A percentile compares a stretch with the other conserved stretches of the same genome.
These are phyloP conservation scores for Calliopsis andreniformis DNA, from an alignment of 1,140 invertebrate species.

Conservation along the genomic window DNA sequence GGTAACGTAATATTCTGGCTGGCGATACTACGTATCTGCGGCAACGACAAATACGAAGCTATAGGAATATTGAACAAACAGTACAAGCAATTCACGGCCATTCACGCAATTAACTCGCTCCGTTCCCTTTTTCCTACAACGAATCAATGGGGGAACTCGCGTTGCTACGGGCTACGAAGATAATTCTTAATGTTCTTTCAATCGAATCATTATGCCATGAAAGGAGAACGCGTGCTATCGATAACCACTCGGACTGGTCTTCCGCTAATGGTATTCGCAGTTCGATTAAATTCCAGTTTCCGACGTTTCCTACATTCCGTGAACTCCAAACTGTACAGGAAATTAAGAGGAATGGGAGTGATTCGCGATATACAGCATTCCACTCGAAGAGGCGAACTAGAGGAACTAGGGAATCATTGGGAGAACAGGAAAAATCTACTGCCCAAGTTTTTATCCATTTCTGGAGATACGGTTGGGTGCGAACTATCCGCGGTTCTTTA, in stretches of 20 bases:
- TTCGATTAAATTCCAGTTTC: conserved; percentile 12
- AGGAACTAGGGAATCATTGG: too few species aligned
- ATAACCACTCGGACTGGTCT: conserved; percentile 2
- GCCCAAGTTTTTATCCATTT: not conserved
- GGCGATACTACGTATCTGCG: not conserved
- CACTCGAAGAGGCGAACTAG: not conserved
- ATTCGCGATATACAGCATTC: not conserved
- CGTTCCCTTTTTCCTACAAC: not conserved
- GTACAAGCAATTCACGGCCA: not conserved
- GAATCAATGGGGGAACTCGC: not conserved
- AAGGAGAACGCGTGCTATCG: conserved; percentile 1
- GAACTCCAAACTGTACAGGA: not conserved
- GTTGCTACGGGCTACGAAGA: conserved; percentile 17
- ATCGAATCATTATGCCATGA: conserved; percentile 31
- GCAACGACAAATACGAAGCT: not conserved
- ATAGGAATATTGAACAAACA: conserved; percentile 24
- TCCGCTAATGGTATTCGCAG: not conserved
- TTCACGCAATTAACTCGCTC: conserved; percentile 1
- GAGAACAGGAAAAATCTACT: not conserved
- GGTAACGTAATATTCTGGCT: not conserved
- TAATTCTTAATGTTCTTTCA: conserved; percentile 33
- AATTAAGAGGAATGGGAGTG: not conserved
- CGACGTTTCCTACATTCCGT: not conserved
- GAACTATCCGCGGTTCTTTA: conserved; percentile 38
- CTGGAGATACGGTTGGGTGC: not conserved